Base-by-base conservation (phyloP, 2,888 invertebrate genomes). In the Isoperla grammatica region DNA sequence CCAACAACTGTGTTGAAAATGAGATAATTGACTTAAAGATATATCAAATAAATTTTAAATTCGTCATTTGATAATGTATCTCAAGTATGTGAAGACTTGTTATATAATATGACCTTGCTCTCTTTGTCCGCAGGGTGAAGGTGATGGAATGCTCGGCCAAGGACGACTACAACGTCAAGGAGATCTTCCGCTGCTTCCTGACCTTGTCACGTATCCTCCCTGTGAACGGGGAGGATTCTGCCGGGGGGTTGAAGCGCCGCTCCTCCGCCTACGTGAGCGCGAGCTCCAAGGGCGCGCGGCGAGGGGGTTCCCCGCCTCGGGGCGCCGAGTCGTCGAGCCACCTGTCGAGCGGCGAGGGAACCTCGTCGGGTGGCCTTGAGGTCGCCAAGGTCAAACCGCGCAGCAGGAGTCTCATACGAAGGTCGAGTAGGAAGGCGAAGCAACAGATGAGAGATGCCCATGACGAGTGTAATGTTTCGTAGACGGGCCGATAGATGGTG, bases 101-200 rank as follows among this genome's bases (percentile, higher is more conserved):
- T n/a, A n/a, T n/a, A n/a, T n/a, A n/a, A n/a, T n/a, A n/a, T n/a
- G n/a, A 35, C 22, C 13, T 19, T 56, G 29, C 15, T n/a, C 56
- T 42, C 37, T 56, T 62, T 56, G 48, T 59, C 75, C 77, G 2
- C 78, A 85, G 87, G 68, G 85, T 84, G 60, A 86, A 87, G 73
- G 83, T 88, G 49, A 76, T 88, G 69, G 89, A 86, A 73, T 89
- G 86, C 73, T 90, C 87, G 50, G 88, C 88, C 13, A 88, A 88
- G 72, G 87, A 87, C 70, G 87, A 89, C 72, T 81, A 82, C 69
- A 87, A 87, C 72, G 83, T 92, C 64, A 83, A 83, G 68, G 90
- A 91, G 67, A 82, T 91, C 61, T 93, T 93, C 75, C 84, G 87
- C 69, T 83, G 85, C 60, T 83, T 93, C 71, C 79, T 92, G 64